These are phyloP conservation scores for Lasioglossum morio DNA, from an alignment of 2,888 invertebrate genomes.

Conservation along the genomic window DNA sequence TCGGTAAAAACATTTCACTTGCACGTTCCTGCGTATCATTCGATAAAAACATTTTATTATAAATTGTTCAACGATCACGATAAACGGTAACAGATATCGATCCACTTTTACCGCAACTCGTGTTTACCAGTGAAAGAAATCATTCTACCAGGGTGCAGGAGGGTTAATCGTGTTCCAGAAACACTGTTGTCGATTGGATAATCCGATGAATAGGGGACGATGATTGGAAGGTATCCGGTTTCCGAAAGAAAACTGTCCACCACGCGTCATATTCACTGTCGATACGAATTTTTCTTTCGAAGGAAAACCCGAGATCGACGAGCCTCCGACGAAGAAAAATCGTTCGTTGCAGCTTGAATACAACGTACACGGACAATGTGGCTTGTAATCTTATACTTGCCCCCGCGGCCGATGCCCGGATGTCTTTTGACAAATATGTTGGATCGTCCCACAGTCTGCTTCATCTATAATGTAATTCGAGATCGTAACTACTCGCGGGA, in stretches of 20 bases:
- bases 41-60: neutral
- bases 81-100: neutral
- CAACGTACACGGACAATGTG: constrained; percentile 55
- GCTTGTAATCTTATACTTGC: constrained; percentile 62
- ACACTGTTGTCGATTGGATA: neutral
- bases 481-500: constrained; percentile 68
- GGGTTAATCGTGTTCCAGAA: neutral
- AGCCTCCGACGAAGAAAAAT: constrained; percentile 6
- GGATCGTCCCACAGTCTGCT: constrained; percentile 66
- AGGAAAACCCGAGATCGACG: neutral
- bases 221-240: neutral
- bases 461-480: constrained; percentile 74
- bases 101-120: neutral
- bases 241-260: neutral
- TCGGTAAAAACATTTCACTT: neutral
- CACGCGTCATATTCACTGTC: neutral
- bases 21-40: neutral
- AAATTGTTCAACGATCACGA: neutral
- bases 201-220: neutral
- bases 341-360: neutral
- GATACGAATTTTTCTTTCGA: neutral
- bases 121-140: neutral
- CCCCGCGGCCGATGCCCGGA: constrained; percentile 49
- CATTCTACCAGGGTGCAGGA: neutral
- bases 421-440: constrained; percentile 69